Evolutionary conservation across 2,888 invertebrate genomes (phyloP), one percentile per base, ranked within the genome.

Genomic region (Psococerastis gibbosa): DNA sequence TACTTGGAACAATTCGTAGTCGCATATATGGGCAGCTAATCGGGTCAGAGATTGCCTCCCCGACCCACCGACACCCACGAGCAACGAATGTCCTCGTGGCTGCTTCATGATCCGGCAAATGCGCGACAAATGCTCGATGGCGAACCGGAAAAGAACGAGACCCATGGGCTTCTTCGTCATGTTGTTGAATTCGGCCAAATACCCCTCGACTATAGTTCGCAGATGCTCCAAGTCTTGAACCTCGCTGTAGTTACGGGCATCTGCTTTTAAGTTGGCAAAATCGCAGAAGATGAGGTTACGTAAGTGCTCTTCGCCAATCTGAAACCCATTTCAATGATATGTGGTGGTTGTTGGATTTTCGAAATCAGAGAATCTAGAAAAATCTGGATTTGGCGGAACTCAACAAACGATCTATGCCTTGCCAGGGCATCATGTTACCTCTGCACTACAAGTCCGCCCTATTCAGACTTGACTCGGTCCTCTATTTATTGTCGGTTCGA

Each of bases 141-240:
- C 92, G 62, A 89, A 95, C 57, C 78, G 77, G 61, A 88, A 88
- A 27, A 94, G 65, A 2, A 94, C 92, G 44, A 94, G 69, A 61
- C 89, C 83, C 94, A 94, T 94, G 0, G 92, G 92, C 56, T 91
- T 92, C 61, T 89, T 94, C 8, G 85, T 82, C 84, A 94, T 87
- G 51, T 87, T 84, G 60, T 94, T 94, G 58, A 78, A 92, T 58
- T 94, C 94, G 1, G 77, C 76, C 11, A 94, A 66, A 62, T 84
- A 91, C 0, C 78, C 78, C 53, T 94, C 91, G 0, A 89, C 88
- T 4, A 89, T 83, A 1, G 71, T 65, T 46, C 79, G 74, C 45
- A 95, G 62, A 49, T 77, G 73, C 33, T 84, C 83, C 56, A 91
- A 66, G 57, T 92, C 85, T 2, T 69, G 62, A 0, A 91, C 88